A percentile compares a stretch with the other conserved stretches of the same genome.
Conservation (phyloP, 2,797 vertebrate genomes). For the Lates japonicus region DNA sequence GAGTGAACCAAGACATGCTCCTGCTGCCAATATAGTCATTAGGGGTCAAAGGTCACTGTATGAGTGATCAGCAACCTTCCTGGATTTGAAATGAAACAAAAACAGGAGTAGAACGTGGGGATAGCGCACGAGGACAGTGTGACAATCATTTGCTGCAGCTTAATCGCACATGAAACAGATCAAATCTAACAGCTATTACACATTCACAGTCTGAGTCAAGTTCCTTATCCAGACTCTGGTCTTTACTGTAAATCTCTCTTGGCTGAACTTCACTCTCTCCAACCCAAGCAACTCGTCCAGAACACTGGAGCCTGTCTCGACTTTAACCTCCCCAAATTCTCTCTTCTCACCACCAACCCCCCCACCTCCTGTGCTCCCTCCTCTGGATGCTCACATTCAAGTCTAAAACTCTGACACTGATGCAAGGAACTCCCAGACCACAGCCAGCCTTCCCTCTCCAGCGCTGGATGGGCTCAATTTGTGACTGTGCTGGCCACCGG, state of each 20-base stretch:
- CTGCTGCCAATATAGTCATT: conserved; percentile 27
- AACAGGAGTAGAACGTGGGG: background rate
- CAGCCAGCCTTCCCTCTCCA: conserved; percentile 18
- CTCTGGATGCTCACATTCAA: conserved; percentile 34
- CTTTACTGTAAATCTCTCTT: conserved; percentile 48
- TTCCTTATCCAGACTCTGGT: conserved; percentile 35
- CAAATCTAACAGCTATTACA: conserved; percentile 43
- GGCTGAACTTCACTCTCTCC: conserved; percentile 42
- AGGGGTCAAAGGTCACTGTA: conserved; percentile 46
- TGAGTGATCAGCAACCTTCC: conserved; percentile 33
- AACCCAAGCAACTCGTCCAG: conserved; percentile 31
- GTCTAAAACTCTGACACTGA: conserved; percentile 7
- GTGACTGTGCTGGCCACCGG: background rate
- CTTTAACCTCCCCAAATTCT: conserved; percentile 25
- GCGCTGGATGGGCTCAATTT: background rate
- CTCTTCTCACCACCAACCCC: background rate
- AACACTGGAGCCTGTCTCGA: conserved; percentile 1
- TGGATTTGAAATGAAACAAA: conserved; percentile 49
- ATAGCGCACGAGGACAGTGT: conserved; percentile 1
- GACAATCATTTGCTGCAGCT: conserved; percentile 11
- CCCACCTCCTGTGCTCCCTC: conserved; percentile 36
- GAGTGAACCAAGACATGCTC: conserved; percentile 31
- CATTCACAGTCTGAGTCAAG: conserved; percentile 41
- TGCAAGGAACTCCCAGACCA: conserved; percentile 20
- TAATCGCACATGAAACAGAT: conserved; percentile 28